Conservation (phyloP, 2,113 vertebrate species). For the Turdus rufiventris region DNA sequence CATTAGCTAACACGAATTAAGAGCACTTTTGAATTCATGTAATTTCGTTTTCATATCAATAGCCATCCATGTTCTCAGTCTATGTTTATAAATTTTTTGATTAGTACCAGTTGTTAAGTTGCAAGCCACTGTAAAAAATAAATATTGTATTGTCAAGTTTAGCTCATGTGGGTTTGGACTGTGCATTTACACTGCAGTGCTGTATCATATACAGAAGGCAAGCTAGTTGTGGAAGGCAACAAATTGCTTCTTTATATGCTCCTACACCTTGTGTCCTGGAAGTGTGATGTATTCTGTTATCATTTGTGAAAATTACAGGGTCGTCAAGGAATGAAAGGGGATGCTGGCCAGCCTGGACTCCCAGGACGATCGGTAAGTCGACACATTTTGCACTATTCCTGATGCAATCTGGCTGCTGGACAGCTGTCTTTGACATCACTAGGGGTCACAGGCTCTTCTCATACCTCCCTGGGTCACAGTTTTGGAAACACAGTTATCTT, state of each 20-base stretch:
- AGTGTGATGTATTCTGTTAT: background rate
- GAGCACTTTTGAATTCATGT: background rate
- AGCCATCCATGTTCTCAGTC: accelerated
- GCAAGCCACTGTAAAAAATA: background rate
- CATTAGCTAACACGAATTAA: background rate
- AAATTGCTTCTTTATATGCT: background rate
- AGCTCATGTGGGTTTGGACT: background rate
- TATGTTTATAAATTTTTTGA: background rate
- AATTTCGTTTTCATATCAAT: background rate
- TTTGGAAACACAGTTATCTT: background rate
- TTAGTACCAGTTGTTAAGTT: background rate
- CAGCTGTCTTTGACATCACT: background rate
- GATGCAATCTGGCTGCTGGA: background rate
- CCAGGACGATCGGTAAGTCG: slow-evolving; percentile 80
- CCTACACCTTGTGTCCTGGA: background rate
- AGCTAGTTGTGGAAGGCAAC: background rate
- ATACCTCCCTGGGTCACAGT: background rate
- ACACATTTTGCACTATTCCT: background rate
- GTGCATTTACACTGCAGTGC: background rate
- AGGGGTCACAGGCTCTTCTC: background rate
- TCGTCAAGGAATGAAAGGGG: slow-evolving; percentile 92
- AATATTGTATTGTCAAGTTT: background rate
- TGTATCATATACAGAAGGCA: background rate
- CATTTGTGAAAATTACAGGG: slow-evolving; percentile 75
- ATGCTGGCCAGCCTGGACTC: slow-evolving; percentile 87